phyloP scores from a whole-genome alignment of 1,140 invertebrate genomes.

The Ectropis grisescens region DNA sequence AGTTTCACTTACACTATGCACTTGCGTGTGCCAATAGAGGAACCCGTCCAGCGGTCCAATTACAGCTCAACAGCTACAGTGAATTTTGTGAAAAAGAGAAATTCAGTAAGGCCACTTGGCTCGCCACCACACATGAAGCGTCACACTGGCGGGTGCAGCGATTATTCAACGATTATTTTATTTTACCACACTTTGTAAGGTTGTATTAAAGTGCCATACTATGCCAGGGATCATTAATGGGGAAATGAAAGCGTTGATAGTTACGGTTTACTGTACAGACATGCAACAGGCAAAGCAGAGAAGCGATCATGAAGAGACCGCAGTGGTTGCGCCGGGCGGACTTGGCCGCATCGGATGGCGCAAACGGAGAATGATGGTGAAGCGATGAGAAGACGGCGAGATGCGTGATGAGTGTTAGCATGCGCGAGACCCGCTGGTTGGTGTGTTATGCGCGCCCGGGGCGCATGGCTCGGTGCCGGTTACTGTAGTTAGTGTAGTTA shows the following conservation, averaged over 20 bases:
- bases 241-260: slow-evolving; percentile 35
- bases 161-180: slow-evolving; percentile 43
- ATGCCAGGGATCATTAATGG: slow-evolving; percentile 49
- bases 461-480: slow-evolving; percentile 30
- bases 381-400: no score
- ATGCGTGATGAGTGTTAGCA: slow-evolving; percentile 27
- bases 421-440: slow-evolving; percentile 27
- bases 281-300: slow-evolving; percentile 43
- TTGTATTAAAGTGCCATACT: slow-evolving; percentile 68
- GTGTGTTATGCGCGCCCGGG: background rate
- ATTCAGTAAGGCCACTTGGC: slow-evolving; percentile 62
- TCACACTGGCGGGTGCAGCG: slow-evolving; percentile 51
- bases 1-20: slow-evolving; percentile 65
- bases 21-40: slow-evolving; percentile 65
- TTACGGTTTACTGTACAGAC: slow-evolving; percentile 26
- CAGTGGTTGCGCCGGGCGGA: slow-evolving; percentile 6
- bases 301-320: slow-evolving; percentile 9
- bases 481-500: slow-evolving; percentile 65
- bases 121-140: slow-evolving; percentile 61
- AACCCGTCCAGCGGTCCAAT: slow-evolving; percentile 57
- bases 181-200: slow-evolving; percentile 39
- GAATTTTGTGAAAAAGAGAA: slow-evolving; percentile 55
- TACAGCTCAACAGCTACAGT: slow-evolving; percentile 39
- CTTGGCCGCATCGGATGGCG: no score
- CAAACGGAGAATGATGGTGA: no score